phyloP scores from a whole-genome alignment of 1,140 invertebrate species.

The Lordiphosa mommai region DNA sequence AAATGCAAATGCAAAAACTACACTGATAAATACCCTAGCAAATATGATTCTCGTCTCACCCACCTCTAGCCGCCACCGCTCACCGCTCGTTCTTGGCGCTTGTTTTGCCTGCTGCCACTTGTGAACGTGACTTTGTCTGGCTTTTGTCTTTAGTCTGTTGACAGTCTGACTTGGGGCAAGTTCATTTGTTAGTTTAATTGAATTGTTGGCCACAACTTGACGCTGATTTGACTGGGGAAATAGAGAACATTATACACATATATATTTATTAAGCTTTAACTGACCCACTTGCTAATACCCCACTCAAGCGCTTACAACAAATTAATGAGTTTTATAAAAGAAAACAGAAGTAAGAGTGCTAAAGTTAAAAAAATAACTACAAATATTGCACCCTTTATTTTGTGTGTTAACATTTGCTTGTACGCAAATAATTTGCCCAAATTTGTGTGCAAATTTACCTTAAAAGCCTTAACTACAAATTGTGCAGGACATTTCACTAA shows the following conservation, averaged over 20 bases:
- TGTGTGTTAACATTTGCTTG: too few relatives aligned
- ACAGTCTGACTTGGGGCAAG: conserved; percentile 20
- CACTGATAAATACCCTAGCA: conserved; percentile 19
- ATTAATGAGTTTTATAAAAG: conserved; percentile 2
- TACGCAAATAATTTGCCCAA: too few relatives aligned
- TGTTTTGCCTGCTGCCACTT: conserved; percentile 2
- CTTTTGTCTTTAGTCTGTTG: conserved; percentile 32
- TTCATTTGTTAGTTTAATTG: conserved; percentile 44
- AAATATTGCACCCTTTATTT: too few relatives aligned
- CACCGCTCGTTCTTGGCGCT: conserved; percentile 30
- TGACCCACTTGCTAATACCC: conserved; percentile 19
- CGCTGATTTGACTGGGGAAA: conserved; percentile 48
- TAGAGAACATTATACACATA: conserved; percentile 18
- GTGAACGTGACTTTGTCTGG: conserved; percentile 49
- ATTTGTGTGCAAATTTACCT: too few relatives aligned
- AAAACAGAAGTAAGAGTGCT: background rate
- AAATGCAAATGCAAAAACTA: conserved; percentile 24
- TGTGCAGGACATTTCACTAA: too few relatives aligned
- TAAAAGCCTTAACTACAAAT: too few relatives aligned
- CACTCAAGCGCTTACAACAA: background rate
- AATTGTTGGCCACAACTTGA: conserved; percentile 45
- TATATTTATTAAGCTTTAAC: conserved; percentile 22
- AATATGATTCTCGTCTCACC: too few relatives aligned
- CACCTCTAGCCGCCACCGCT: background rate
- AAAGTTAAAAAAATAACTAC: too few relatives aligned